Percentiles rank a stretch among this genome's conserved stretches.
Conservation (phyloP, 2,113 vertebrate species). For the Ophthalmolycus amberensis region DNA sequence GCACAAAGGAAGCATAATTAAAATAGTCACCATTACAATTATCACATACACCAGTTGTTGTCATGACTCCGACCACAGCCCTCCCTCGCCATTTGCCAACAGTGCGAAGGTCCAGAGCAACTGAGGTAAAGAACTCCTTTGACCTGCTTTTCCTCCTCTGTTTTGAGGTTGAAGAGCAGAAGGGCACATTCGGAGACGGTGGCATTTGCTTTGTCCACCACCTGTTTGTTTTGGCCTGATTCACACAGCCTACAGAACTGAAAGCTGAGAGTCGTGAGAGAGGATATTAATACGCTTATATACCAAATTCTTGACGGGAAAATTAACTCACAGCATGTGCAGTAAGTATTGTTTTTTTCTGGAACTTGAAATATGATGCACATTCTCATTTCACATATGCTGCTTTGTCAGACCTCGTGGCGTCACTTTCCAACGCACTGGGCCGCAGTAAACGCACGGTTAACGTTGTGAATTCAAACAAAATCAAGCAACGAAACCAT, state of each 20-base stretch:
- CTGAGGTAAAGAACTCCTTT: constrained; percentile 34
- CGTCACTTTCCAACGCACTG: too few species aligned
- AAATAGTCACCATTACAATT: constrained; percentile 14
- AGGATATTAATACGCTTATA: constrained; percentile 27
- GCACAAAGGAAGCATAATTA: neutral
- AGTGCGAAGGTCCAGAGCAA: constrained; percentile 14
- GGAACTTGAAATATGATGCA: neutral
- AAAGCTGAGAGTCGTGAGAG: constrained; percentile 17
- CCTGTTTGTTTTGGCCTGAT: constrained; percentile 40
- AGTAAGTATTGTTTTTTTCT: neutral
- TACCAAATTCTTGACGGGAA: constrained; percentile 7
- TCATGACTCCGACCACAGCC: neutral
- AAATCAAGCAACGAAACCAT: too few species aligned
- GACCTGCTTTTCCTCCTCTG: constrained; percentile 31
- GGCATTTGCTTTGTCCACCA: constrained; percentile 59
- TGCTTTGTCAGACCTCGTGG: too few species aligned
- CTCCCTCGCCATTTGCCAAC: constrained; percentile 2
- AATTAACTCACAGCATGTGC: neutral
- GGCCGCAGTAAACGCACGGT: too few species aligned
- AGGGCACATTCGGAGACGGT: constrained; percentile 43
- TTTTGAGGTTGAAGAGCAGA: constrained; percentile 32
- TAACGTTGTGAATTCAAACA: too few species aligned
- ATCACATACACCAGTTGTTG: neutral
- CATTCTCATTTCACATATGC: too few species aligned
- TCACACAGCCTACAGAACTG: constrained; percentile 42